These are phyloP conservation scores for Halichoeres trimaculatus DNA, from an alignment of 2,113 vertebrate genomes.

Conservation along the genomic window DNA sequence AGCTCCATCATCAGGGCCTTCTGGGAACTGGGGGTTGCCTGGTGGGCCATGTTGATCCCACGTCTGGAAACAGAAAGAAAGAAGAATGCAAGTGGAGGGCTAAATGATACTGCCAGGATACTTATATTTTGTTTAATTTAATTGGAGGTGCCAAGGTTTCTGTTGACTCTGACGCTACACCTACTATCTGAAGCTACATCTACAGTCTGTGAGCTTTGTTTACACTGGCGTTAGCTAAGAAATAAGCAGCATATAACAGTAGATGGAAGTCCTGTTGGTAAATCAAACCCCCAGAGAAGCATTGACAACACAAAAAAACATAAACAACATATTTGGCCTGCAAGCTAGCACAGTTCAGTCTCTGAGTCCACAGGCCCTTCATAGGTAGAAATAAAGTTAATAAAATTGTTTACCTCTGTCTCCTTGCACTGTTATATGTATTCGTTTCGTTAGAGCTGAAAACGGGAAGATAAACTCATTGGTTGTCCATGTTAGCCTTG, in stretches of 20 bases:
- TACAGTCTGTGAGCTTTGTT: neutral
- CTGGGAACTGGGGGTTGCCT: constrained; percentile 96
- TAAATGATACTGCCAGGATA: neutral
- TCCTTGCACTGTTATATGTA: constrained; percentile 59
- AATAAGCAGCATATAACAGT: neutral
- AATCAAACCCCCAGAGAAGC: constrained; percentile 11
- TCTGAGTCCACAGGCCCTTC: constrained; percentile 51
- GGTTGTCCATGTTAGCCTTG: constrained; percentile 58
- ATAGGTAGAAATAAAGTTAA: constrained; percentile 50
- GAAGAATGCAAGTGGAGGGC: neutral
- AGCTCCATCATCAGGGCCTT: constrained; percentile 97
- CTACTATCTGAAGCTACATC: too few relatives aligned
- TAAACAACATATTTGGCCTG: constrained; percentile 47
- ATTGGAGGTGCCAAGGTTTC: neutral
- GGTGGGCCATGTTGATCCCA: constrained; percentile 89
- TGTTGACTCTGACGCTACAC: constrained; percentile 1
- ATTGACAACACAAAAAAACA: too few relatives aligned
- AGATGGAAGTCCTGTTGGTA: neutral
- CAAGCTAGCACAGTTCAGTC: constrained; percentile 45
- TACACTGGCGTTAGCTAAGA: neutral
- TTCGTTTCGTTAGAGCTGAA: constrained; percentile 56
- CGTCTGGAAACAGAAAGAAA: constrained; percentile 46
- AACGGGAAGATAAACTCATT: constrained; percentile 56
- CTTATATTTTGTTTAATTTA: neutral
- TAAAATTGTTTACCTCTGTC: constrained; percentile 74